Conservation (phyloP, 1,140 invertebrate genomes). For the Drosophila tsacasi region DNA sequence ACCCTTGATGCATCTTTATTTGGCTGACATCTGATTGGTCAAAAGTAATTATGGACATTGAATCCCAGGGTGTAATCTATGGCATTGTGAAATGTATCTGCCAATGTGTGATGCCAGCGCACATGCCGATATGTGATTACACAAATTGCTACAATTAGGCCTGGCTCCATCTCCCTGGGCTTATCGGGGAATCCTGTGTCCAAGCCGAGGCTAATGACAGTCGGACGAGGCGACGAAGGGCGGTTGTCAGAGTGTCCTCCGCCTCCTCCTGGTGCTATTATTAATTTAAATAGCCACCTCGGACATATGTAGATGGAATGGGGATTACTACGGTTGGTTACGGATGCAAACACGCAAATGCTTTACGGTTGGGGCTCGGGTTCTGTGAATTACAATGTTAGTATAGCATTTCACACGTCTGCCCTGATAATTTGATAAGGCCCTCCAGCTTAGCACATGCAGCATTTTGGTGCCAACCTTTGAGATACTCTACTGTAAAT, state of each 20-base stretch:
- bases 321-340: slow-evolving; percentile 18
- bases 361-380: not conserved
- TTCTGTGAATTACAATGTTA: slow-evolving; percentile 20
- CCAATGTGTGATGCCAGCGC: slow-evolving; percentile 9
- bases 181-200: slow-evolving; percentile 31
- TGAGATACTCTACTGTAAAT: slow-evolving; percentile 1
- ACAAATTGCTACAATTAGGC: slow-evolving; percentile 64
- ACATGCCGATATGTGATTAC: slow-evolving; percentile 43
- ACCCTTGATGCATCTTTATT: not conserved
- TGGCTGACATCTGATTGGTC: not conserved
- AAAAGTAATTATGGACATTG: slow-evolving; percentile 42
- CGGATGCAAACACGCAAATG: slow-evolving; percentile 33
- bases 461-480: slow-evolving; percentile 29
- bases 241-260: slow-evolving; percentile 20
- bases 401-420: slow-evolving; percentile 64
- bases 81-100: slow-evolving; percentile 35
- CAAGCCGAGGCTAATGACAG: slow-evolving; percentile 60
- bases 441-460: slow-evolving; percentile 14
- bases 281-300: slow-evolving; percentile 71
- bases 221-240: slow-evolving; percentile 27
- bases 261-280: slow-evolving; percentile 47
- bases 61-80: slow-evolving; percentile 22
- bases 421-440: slow-evolving; percentile 59
- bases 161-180: slow-evolving; percentile 21
- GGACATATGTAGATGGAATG: slow-evolving; percentile 16